Conservation (phyloP, 2,888 invertebrate species). For the Escarpia spicata region DNA sequence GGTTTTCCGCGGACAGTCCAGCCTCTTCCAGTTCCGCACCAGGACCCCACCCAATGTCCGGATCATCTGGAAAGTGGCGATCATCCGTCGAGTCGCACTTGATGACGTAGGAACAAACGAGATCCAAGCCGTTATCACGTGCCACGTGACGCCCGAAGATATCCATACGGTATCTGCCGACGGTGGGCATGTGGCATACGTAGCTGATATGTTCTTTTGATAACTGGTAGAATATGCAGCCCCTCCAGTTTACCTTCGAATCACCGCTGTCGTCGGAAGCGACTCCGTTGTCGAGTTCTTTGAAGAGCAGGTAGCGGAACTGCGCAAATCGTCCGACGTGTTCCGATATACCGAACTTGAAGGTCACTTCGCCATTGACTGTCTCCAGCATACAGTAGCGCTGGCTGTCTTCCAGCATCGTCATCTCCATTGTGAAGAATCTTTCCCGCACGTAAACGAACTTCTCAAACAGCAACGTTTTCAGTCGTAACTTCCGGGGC, state of each 20-base stretch:
- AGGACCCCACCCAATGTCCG: constrained; percentile 61
- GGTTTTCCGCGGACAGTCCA: constrained; percentile 55
- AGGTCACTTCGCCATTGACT: not conserved
- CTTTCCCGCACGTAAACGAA: constrained; percentile 59
- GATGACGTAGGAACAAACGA: constrained; percentile 60
- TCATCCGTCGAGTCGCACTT: constrained; percentile 52
- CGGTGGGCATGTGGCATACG: constrained; percentile 51
- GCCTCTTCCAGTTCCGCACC: constrained; percentile 50
- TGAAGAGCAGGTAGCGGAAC: not conserved
- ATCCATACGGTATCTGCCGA: constrained; percentile 60
- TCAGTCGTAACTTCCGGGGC: constrained; percentile 41
- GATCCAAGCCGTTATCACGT: constrained; percentile 51
- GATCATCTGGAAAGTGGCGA: constrained; percentile 57
- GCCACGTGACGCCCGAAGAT: constrained; percentile 56
- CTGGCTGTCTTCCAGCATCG: not conserved
- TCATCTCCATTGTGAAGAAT: constrained; percentile 51
- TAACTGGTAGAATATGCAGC: not conserved
- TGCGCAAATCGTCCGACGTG: not conserved
- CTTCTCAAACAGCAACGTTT: constrained; percentile 51
- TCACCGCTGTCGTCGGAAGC: not conserved
- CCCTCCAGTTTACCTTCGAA: not conserved
- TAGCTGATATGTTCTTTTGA: constrained; percentile 44
- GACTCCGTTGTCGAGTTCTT: not conserved
- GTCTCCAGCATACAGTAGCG: not conserved
- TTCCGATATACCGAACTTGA: not conserved